These are phyloP conservation scores for Stichodactyla helianthus DNA, from an alignment of 64 coral and sea anemone species.

Conservation along the genomic window DNA sequence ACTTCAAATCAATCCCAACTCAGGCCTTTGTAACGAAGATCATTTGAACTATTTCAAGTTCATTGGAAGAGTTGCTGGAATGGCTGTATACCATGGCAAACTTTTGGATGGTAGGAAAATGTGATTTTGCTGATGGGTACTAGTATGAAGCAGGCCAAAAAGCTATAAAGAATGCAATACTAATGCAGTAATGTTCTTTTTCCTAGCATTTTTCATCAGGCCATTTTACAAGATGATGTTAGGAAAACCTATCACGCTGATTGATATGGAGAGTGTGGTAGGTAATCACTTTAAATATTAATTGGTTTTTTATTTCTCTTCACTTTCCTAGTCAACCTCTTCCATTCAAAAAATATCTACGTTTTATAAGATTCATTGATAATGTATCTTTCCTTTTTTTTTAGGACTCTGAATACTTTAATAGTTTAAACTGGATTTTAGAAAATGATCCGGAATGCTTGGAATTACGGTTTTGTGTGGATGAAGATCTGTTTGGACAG, in stretches of 20 bases:
- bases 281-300: not conserved
- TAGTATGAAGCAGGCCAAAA: too few relatives aligned
- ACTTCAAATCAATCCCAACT: conserved; percentile 96
- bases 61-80: conserved; percentile 94
- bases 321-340: not conserved
- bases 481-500: conserved; percentile 92
- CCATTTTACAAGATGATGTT: conserved; percentile 99
- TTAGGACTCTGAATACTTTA: conserved; percentile 98
- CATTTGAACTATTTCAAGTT: conserved; percentile 98
- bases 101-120: conserved; percentile 80
- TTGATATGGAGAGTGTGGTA: conserved; percentile 99
- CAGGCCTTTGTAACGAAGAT: conserved; percentile 93
- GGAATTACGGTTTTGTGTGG: conserved; percentile 88
- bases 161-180: too few relatives aligned
- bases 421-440: conserved; percentile 98
- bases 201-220: conserved; percentile 89
- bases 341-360: not conserved
- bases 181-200: not conserved
- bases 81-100: conserved; percentile 99
- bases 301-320: not conserved
- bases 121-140: too few relatives aligned
- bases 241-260: conserved; percentile 86
- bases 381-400: not conserved
- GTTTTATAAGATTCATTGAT: too few relatives aligned
- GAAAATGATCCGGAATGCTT: conserved; percentile 94